A percentile compares a stretch with the other conserved stretches of the same genome.
These are phyloP conservation scores for Mesorhabditis belari DNA, from an alignment of 2,888 invertebrate genomes.

Conservation along the genomic window DNA sequence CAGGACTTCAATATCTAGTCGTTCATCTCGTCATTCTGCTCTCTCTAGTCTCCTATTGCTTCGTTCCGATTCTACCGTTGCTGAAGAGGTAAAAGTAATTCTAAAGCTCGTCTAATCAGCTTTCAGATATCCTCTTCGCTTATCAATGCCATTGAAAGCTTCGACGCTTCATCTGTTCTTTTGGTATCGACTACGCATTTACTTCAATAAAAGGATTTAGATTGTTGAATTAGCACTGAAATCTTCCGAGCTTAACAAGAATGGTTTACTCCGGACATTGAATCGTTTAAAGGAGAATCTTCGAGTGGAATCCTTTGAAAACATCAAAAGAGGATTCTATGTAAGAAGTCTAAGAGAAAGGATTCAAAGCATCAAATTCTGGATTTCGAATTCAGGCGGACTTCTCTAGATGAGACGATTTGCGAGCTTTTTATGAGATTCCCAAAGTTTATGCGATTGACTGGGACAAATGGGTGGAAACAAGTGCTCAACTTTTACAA, in stretches of 20 bases:
- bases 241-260: not conserved
- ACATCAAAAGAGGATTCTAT: not conserved
- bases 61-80: not conserved
- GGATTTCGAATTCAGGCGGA: not conserved
- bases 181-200: too few relatives aligned
- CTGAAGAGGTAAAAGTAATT: not conserved
- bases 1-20: too few relatives aligned
- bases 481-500: not conserved
- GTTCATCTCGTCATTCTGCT: not conserved
- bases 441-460: not conserved
- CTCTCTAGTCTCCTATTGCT: not conserved
- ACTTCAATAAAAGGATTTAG: not conserved
- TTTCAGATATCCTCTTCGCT: not conserved
- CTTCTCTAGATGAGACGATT: not conserved
- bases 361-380: too few relatives aligned
- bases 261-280: not conserved
- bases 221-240: not conserved
- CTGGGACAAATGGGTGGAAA: not conserved
- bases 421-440: not conserved
- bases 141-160: not conserved
- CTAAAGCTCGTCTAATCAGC: not conserved
- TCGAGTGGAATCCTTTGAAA: not conserved
- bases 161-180: not conserved
- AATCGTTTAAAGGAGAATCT: not conserved
- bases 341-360: not conserved